Evolutionary conservation across 2,797 vertebrate species (phyloP).

Genomic region (Falco biarmicus): DNA sequence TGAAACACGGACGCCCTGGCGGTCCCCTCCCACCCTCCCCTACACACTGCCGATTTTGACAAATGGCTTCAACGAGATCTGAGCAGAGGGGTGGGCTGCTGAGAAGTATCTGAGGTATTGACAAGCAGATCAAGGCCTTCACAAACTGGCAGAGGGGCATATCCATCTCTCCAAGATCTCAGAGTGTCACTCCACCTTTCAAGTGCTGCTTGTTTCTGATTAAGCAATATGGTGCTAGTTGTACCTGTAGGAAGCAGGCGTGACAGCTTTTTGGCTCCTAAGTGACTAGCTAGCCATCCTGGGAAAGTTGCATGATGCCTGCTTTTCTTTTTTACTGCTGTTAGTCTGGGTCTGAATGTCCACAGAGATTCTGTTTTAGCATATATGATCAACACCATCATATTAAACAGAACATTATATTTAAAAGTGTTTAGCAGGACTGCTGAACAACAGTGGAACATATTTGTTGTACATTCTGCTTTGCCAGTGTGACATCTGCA

Average conservation of each 20-base stretch:
- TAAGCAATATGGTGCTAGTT: rapidly evolving
- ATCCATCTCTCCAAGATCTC: not conserved
- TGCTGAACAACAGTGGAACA: not conserved
- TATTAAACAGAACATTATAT: not conserved
- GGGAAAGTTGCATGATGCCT: not conserved
- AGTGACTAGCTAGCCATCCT: not conserved
- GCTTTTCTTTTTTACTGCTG: not conserved
- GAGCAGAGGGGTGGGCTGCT: not conserved
- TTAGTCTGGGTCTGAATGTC: not conserved
- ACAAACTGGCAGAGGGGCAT: not conserved
- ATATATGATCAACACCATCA: not conserved
- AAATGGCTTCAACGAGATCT: not conserved
- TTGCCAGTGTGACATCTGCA: not conserved
- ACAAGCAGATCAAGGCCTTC: not conserved
- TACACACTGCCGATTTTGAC: not conserved
- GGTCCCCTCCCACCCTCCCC: rapidly evolving
- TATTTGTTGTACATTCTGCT: not conserved
- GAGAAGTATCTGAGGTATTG: not conserved
- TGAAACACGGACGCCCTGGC: rapidly evolving
- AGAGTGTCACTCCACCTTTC: not conserved
- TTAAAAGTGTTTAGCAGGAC: not conserved
- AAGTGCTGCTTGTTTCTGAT: not conserved
- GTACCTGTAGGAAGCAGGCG: not conserved
- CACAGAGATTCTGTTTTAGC: not conserved
- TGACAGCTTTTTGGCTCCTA: not conserved